phyloP scores from a whole-genome alignment of 2,797 vertebrate genomes.

The Chiroxiphia lanceolata region DNA sequence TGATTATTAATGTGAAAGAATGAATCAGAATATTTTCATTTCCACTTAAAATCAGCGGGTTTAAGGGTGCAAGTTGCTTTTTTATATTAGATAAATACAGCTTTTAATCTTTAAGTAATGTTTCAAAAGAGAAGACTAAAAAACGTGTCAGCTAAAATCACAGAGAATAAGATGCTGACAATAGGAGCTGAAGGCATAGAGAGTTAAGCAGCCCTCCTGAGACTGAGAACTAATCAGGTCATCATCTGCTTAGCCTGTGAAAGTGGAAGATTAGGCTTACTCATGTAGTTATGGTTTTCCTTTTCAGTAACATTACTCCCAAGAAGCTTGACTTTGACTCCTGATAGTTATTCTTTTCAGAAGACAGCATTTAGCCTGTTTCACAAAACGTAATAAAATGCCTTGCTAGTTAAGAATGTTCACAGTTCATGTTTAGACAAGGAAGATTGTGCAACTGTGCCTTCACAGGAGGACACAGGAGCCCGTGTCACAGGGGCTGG shows the following conservation, averaged over 20 bases:
- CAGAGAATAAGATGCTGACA: neutral
- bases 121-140: neutral
- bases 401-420: neutral
- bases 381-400: neutral
- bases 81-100: neutral
- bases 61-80: neutral
- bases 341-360: neutral
- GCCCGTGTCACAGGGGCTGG: fast-evolving
- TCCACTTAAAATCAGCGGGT: neutral
- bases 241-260: neutral
- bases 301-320: neutral
- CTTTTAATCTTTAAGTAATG: neutral
- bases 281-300: neutral
- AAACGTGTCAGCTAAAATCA: neutral
- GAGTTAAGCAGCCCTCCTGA: neutral
- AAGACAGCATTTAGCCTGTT: neutral
- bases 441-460: neutral
- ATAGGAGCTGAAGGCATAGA: neutral
- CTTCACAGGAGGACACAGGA: neutral
- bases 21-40: neutral
- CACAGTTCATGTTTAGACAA: neutral
- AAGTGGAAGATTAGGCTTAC: neutral
- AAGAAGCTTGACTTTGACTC: neutral
- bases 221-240: neutral
- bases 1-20: neutral